phyloP scores from a whole-genome alignment of 2,797 vertebrate species.

The Rhyacichthys aspro region DNA sequence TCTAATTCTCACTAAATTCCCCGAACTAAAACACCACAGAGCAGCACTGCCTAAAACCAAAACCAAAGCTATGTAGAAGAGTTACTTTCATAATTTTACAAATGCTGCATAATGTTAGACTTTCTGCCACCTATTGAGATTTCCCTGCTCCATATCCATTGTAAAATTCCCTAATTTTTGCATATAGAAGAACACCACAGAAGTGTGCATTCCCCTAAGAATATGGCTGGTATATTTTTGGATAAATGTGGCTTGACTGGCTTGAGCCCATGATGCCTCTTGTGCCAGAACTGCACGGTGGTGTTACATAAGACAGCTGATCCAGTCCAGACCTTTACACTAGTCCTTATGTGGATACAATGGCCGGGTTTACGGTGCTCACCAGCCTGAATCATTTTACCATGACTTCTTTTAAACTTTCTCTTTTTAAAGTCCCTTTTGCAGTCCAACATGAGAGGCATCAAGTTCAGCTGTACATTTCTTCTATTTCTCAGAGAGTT shows the following conservation, averaged over 20 bases:
- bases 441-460: constrained; percentile 50
- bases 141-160: constrained; percentile 21
- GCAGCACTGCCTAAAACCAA: constrained; percentile 6
- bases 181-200: constrained; percentile 24
- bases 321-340: constrained; percentile 56
- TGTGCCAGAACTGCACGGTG: constrained; percentile 58
- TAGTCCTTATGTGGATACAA: constrained; percentile 66
- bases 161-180: constrained; percentile 31
- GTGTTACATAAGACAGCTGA: constrained; percentile 68
- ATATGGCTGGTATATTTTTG: constrained; percentile 60
- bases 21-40: not conserved
- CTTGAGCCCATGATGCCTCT: constrained; percentile 52
- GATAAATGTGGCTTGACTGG: constrained; percentile 62
- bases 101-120: constrained; percentile 5
- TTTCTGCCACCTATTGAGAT: constrained; percentile 14
- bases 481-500: constrained; percentile 66
- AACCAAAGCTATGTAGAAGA: constrained; percentile 9
- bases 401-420: constrained; percentile 48
- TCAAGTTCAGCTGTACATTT: constrained; percentile 60
- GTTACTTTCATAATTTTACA: constrained; percentile 8
- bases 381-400: constrained; percentile 56
- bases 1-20: constrained; percentile 16
- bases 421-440: constrained; percentile 25
- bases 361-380: constrained; percentile 51
- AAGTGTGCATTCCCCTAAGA: constrained; percentile 37